Conservation (phyloP, 1,140 invertebrate species). For the Neodiprion lecontei region DNA sequence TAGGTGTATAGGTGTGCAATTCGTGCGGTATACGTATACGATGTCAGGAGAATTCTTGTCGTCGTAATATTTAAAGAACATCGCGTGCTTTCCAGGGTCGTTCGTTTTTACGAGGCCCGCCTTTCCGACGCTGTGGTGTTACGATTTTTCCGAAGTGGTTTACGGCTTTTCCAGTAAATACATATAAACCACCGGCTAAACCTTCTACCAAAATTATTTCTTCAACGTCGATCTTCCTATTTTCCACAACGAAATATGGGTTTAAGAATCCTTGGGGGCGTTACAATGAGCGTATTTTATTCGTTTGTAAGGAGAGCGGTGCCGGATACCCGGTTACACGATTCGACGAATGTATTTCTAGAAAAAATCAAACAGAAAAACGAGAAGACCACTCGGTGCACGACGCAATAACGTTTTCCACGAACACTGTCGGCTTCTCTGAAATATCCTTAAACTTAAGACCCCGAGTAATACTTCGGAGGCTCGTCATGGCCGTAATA, state of each 20-base stretch:
- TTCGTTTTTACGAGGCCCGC: constrained; percentile 6
- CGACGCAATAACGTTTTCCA: too few species aligned
- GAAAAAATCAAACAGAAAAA: too few species aligned
- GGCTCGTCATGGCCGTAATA: too few species aligned
- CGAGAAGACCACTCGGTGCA: too few species aligned
- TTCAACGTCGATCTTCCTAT: background rate
- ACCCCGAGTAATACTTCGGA: too few species aligned
- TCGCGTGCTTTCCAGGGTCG: background rate
- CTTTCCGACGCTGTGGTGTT: background rate
- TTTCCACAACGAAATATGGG: background rate
- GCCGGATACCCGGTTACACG: too few species aligned
- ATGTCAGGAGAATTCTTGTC: background rate
- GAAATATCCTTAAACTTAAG: too few species aligned
- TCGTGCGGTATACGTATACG: background rate
- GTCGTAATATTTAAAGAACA: background rate
- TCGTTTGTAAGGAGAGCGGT: too few species aligned
- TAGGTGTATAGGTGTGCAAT: background rate
- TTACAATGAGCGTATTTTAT: too few species aligned
- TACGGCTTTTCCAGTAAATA: background rate
- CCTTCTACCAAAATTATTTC: background rate
- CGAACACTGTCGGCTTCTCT: too few species aligned
- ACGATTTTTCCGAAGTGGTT: background rate
- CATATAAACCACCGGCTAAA: background rate
- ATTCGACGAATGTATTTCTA: too few species aligned
- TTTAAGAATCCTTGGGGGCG: too few species aligned